These are phyloP conservation scores for Pangasius krempfi DNA, from an alignment of 2,797 vertebrate species.

Conservation along the genomic window DNA sequence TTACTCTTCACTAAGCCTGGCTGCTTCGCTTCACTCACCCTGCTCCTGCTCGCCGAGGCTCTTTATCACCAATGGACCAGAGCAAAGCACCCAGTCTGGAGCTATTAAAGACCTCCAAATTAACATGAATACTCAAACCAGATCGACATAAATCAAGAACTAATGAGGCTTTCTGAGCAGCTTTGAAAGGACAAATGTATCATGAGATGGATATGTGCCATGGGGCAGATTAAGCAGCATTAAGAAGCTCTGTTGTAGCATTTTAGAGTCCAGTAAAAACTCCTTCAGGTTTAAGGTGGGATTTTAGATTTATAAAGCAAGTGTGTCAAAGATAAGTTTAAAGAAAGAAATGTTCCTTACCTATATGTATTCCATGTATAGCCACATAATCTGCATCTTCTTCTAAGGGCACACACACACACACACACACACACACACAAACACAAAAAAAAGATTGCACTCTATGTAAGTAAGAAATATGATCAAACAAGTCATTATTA, in stretches of 20 bases:
- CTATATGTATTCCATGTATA: conserved; percentile 52
- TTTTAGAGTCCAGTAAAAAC: conserved; percentile 8
- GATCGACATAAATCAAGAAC: conserved; percentile 44
- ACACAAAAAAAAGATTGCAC: neutral
- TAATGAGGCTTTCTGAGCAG: conserved; percentile 35
- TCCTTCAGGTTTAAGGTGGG: neutral
- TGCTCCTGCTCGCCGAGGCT: conserved; percentile 26
- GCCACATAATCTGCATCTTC: conserved; percentile 50
- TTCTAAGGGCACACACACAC: neutral
- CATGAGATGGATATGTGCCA: conserved; percentile 36
- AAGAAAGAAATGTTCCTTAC: conserved; percentile 31
- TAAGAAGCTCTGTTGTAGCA: conserved; percentile 22
- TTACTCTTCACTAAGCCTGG: conserved; percentile 27
- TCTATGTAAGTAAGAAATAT: neutral
- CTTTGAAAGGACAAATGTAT: conserved; percentile 35
- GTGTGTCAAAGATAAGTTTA: too few relatives aligned
- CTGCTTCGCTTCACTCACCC: conserved; percentile 37
- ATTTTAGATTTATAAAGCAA: neutral
- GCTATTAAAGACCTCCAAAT: conserved; percentile 46
- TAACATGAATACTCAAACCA: conserved; percentile 53
- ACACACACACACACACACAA: neutral
- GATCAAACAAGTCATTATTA: neutral
- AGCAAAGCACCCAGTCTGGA: conserved; percentile 43
- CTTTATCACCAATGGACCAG: conserved; percentile 50
- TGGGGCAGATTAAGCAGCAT: conserved; percentile 12